Evolutionary conservation across 2,113 vertebrate genomes (phyloP).

Genomic region (Forbesichthys agassizii): DNA sequence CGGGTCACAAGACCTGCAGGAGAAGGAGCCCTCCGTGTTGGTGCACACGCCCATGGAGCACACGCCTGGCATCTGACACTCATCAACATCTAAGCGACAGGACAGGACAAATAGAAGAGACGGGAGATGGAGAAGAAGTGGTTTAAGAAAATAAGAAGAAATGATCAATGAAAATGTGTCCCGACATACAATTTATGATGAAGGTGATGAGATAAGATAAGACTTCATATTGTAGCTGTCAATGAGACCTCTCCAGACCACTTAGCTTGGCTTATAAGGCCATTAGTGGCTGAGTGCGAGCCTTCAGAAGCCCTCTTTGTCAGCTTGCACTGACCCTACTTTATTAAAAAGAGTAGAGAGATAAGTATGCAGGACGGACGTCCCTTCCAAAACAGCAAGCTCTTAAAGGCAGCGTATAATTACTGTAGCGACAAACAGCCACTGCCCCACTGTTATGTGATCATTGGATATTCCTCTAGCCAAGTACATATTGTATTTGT

Average conservation of each 20-base stretch:
- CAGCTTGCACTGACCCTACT: constrained; percentile 67
- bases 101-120: background rate
- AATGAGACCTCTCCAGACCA: constrained; percentile 14
- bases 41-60: constrained; percentile 77
- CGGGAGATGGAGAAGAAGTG: background rate
- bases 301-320: constrained; percentile 59
- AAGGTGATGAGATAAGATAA: background rate
- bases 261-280: constrained; percentile 15
- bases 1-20: constrained; percentile 74
- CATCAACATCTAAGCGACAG: constrained; percentile 58
- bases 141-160: background rate
- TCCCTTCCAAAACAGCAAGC: constrained; percentile 67
- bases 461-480: constrained; percentile 60
- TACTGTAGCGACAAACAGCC: constrained; percentile 71
- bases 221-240: background rate
- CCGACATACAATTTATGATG: background rate
- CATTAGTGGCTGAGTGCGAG: constrained; percentile 20
- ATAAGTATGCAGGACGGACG: constrained; percentile 66
- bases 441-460: constrained; percentile 53
- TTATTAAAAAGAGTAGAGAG: constrained; percentile 76
- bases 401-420: constrained; percentile 73
- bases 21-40: constrained; percentile 82
- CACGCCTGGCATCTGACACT: constrained; percentile 66
- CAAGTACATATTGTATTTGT: constrained; percentile 57
- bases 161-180: constrained; percentile 11